Conservation (phyloP, 2,888 invertebrate species). For the Cephonodes hylas region DNA sequence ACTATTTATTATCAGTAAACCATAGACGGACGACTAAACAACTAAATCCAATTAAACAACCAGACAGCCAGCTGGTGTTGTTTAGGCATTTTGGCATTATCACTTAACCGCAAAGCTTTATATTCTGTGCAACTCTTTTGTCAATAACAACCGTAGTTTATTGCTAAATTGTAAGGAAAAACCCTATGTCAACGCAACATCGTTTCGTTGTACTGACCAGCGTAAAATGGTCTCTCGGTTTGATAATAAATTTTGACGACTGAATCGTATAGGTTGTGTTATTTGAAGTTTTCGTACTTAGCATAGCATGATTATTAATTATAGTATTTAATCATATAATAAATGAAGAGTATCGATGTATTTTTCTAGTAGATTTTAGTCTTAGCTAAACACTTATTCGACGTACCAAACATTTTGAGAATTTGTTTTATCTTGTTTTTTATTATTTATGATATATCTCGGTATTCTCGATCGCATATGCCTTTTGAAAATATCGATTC, state of each 20-base stretch:
- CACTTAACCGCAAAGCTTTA: constrained; percentile 22
- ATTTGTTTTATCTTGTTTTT: too few relatives aligned
- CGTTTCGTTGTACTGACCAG: constrained; percentile 20
- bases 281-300: too few relatives aligned
- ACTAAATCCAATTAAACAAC: neutral
- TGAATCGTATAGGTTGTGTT: too few relatives aligned
- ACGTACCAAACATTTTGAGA: too few relatives aligned
- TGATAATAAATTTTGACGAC: neutral
- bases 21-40: neutral
- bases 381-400: too few relatives aligned
- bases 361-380: too few relatives aligned
- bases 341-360: too few relatives aligned
- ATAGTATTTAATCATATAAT: too few relatives aligned
- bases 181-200: constrained; percentile 23
- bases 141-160: constrained; percentile 34
- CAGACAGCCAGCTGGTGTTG: neutral
- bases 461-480: too few relatives aligned
- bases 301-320: too few relatives aligned
- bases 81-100: neutral
- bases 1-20: neutral
- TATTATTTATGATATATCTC: too few relatives aligned
- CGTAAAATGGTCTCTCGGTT: constrained; percentile 17
- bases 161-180: constrained; percentile 31
- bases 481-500: too few relatives aligned
- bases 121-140: constrained; percentile 25